These are phyloP conservation scores for Microctenopoma lineatum DNA, from an alignment of 2,797 vertebrate species.

Conservation along the genomic window DNA sequence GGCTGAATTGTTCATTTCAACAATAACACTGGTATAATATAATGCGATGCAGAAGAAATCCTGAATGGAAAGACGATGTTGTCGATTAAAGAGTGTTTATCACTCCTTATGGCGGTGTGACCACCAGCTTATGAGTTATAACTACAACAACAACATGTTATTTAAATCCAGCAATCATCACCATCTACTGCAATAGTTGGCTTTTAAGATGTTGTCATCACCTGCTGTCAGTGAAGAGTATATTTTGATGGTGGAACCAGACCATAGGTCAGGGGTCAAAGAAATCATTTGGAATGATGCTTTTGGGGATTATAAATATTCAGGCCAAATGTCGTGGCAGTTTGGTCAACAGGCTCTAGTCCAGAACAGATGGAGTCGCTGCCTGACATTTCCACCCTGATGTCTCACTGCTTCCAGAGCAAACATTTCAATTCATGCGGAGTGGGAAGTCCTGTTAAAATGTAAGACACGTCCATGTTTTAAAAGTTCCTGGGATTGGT, in stretches of 20 bases:
- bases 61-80: too few relatives aligned
- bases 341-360: constrained; percentile 14
- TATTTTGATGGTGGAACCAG: neutral
- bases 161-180: neutral
- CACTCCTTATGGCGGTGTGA: too few relatives aligned
- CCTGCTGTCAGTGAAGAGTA: neutral
- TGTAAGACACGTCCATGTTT: constrained; percentile 14
- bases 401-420: constrained; percentile 4
- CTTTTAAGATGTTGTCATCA: neutral
- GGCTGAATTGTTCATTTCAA: neutral
- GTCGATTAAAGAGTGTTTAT: neutral
- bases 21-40: neutral
- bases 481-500: neutral
- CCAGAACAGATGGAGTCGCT: constrained; percentile 30
- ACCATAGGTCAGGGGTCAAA: constrained; percentile 4
- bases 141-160: neutral
- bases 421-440: constrained; percentile 19
- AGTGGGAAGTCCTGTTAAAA: constrained; percentile 7
- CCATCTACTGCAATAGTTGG: neutral
- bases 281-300: constrained; percentile 2
- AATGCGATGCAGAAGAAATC: too few relatives aligned
- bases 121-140: neutral
- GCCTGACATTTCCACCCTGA: constrained; percentile 38
- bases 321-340: constrained; percentile 32
- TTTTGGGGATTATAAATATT: constrained; percentile 23